phyloP scores from a whole-genome alignment of 2,888 invertebrate species.

The Plebejus argus region DNA sequence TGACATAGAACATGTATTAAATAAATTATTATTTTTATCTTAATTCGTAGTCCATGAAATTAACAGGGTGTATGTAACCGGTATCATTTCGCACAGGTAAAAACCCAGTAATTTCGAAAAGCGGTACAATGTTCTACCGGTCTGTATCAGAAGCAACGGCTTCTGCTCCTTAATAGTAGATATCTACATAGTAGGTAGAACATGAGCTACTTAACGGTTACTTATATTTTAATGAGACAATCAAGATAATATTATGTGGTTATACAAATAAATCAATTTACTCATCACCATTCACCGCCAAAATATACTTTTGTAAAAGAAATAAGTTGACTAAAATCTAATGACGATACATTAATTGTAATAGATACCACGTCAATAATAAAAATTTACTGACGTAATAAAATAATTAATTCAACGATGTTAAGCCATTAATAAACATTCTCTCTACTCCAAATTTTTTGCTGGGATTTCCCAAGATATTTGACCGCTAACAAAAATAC shows the following conservation, averaged over 20 bases:
- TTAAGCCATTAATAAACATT: no score
- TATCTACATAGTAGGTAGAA: no score
- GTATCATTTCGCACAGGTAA: not conserved
- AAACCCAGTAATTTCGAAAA: no score
- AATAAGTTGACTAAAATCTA: no score
- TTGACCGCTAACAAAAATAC: not conserved
- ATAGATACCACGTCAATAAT: not conserved
- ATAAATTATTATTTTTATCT: not conserved
- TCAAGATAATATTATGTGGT: no score
- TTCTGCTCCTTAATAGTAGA: not conserved
- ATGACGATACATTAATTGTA: no score
- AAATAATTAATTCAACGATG: not conserved
- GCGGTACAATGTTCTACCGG: not conserved
- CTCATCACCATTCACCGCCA: not conserved
- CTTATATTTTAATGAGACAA: not conserved
- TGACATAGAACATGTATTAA: not conserved
- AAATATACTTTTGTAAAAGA: not conserved
- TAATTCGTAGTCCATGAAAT: not conserved
- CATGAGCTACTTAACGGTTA: not conserved
- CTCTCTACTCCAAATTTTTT: not conserved
- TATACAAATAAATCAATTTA: not conserved
- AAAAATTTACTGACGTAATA: not conserved
- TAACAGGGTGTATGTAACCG: not conserved
- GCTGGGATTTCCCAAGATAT: not conserved
- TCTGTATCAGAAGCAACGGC: no score